These are phyloP conservation scores for Phalacrocorax pelagicus DNA, from an alignment of 2,113 vertebrate genomes.

Conservation along the genomic window DNA sequence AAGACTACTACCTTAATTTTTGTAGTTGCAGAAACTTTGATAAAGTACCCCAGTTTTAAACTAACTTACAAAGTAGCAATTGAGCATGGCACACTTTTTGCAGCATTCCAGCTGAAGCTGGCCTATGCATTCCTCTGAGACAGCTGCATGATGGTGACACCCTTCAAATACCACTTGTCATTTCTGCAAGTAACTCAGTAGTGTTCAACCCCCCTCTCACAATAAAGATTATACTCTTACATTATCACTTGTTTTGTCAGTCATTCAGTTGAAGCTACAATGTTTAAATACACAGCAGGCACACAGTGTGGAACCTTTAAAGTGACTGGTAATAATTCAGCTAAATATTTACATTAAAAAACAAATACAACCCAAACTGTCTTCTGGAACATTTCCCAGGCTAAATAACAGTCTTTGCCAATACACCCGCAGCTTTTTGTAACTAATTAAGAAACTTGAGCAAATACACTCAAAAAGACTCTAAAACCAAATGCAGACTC, in stretches of 20 bases:
- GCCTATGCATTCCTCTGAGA: background rate
- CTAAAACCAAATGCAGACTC: conserved; percentile 47
- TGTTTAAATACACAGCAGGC: conserved; percentile 32
- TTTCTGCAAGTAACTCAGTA: conserved; percentile 15
- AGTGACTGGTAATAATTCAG: conserved; percentile 44
- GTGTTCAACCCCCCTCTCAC: conserved; percentile 1
- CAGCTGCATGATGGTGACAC: background rate
- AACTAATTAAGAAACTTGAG: conserved; percentile 72
- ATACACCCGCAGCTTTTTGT: conserved; percentile 75
- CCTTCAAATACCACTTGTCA: conserved; percentile 19
- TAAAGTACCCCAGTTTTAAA: background rate
- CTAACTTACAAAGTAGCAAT: background rate
- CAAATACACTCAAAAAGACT: conserved; percentile 58
- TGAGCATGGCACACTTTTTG: background rate
- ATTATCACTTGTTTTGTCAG: conserved; percentile 56
- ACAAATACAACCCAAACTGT: background rate
- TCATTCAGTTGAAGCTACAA: conserved; percentile 22
- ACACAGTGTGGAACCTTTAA: conserved; percentile 19
- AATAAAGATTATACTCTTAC: conserved; percentile 34
- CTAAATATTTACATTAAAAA: conserved; percentile 71
- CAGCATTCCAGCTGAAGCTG: background rate
- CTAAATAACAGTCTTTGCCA: conserved; percentile 51
- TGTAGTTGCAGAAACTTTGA: background rate
- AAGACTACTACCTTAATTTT: background rate
- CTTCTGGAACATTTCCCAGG: conserved; percentile 67